Evolutionary conservation across 2,113 vertebrate genomes (phyloP).

Genomic region (Hassar affinis): DNA sequence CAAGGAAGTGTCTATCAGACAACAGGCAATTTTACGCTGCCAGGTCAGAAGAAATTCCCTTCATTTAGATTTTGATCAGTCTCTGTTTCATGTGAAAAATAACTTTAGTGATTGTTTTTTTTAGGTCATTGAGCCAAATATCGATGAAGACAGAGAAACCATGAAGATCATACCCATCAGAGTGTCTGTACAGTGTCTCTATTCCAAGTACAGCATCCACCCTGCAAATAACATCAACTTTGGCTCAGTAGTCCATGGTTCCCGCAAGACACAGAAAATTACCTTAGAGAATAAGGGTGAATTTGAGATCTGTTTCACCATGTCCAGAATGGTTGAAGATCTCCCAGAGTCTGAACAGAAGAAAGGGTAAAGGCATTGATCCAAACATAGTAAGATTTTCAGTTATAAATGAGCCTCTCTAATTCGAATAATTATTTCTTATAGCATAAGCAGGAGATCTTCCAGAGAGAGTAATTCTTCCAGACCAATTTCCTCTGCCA

Average conservation of each 20-base stretch:
- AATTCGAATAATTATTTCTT: slow-evolving; percentile 1
- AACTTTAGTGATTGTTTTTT: neutral
- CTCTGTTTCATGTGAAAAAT: neutral
- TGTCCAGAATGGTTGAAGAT: slow-evolving; percentile 62
- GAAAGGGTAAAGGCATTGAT: slow-evolving; percentile 64
- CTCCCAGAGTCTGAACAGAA: slow-evolving; percentile 19
- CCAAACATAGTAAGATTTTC: too few relatives aligned
- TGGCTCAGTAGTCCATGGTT: slow-evolving; percentile 72
- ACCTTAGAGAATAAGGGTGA: slow-evolving; percentile 80
- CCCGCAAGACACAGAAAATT: slow-evolving; percentile 70
- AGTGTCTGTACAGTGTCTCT: slow-evolving; percentile 73
- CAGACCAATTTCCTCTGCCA: neutral
- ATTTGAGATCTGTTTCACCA: slow-evolving; percentile 72
- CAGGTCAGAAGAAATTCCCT: slow-evolving; percentile 69
- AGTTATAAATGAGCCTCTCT: neutral
- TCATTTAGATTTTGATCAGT: neutral
- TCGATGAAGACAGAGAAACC: slow-evolving; percentile 65
- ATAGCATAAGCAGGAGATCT: slow-evolving; percentile 46
- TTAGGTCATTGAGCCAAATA: slow-evolving; percentile 83
- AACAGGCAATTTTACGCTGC: slow-evolving; percentile 78
- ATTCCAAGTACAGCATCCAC: slow-evolving; percentile 78
- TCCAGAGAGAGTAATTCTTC: slow-evolving; percentile 62
- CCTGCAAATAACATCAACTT: slow-evolving; percentile 78
- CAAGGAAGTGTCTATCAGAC: slow-evolving; percentile 72
- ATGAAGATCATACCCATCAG: slow-evolving; percentile 75